Base-by-base conservation (phyloP, 2,113 vertebrate species). In the Forbesichthys papilliferus region DNA sequence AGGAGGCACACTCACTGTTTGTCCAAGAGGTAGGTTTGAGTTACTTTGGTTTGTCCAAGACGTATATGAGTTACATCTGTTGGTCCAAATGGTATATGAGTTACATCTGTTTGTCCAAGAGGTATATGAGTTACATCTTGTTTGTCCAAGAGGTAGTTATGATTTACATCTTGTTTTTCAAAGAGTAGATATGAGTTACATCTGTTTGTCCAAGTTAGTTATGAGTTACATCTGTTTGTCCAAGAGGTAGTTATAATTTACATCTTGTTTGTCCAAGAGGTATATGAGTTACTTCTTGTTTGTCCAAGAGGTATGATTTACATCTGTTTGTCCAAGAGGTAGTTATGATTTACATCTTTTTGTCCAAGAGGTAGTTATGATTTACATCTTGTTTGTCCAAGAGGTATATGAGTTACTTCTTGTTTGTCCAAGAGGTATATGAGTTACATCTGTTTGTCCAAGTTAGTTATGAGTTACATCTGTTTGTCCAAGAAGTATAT, bases 1-100 rank as follows among this genome's bases (percentile, higher is more conserved):
- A 95, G 77, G 95, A 95, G 73, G 96, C 96, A 34, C 92, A 93
- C 61, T 97, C 94, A 57, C 90, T 99, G 62, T 96, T 99, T 81
- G 96, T 98, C 51, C 98, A 94, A 64, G 96, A 99, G 96, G 98
- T 99, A 94, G 92, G 81, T 67, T 62, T 61, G 64, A 69, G 13
- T 68, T 58, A 75, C 59, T 27, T 52, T 52, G 10, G 12, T 9
- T 52, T 52, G 11, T 27, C 27, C 98, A 94, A 64, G 96, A 99
- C 96, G 97, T 99, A 93, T 92, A 81, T 66, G 20, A 20, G 20
- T 20, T 20, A 1, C 20, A 20, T 20, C 16, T 16, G 16, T 16
- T 16, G 16, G 16, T 16, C 16, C 16, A 16, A 16, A 16, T 16
- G 16, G 97, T 99, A 93, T 92, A 81, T 66, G 20, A 20, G 20